Evolutionary conservation across 2,888 invertebrate genomes (phyloP).

Genomic region (Tetragnatha montana): DNA sequence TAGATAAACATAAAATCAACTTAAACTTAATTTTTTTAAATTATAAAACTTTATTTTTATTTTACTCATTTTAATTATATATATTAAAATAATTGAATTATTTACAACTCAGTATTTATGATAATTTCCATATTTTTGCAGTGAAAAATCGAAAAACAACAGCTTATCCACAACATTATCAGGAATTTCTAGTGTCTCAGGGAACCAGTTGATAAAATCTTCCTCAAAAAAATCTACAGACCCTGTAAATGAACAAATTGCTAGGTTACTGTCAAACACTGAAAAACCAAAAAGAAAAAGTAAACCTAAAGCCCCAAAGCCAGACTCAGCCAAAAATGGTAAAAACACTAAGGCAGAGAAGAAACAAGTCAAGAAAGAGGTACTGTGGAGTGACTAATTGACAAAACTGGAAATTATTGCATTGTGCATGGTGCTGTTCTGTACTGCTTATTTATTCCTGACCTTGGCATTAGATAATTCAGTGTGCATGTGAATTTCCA

Average conservation of each 20-base stretch:
- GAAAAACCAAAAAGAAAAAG: slow-evolving; percentile 61
- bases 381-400: not conserved
- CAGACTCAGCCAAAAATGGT: slow-evolving; percentile 62
- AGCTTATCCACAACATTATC: slow-evolving; percentile 51
- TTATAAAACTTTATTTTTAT: not conserved
- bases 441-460: not conserved
- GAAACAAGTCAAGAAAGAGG: slow-evolving; percentile 61
- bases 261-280: slow-evolving; percentile 15
- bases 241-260: slow-evolving; percentile 62
- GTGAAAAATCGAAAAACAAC: slow-evolving; percentile 64
- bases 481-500: not conserved
- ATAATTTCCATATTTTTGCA: slow-evolving; percentile 12
- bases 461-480: not conserved
- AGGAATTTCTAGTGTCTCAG: slow-evolving; percentile 66
- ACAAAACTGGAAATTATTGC: not conserved
- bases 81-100: no score
- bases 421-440: not conserved
- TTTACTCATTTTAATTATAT: not conserved
- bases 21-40: not conserved
- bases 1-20: no score
- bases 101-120: not conserved
- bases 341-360: slow-evolving; percentile 44
- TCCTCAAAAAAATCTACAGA: slow-evolving; percentile 65
- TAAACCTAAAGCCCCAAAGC: slow-evolving; percentile 56
- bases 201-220: slow-evolving; percentile 56